Evolutionary conservation across 1,140 invertebrate species (phyloP).

Genomic region (Lerema accius): DNA sequence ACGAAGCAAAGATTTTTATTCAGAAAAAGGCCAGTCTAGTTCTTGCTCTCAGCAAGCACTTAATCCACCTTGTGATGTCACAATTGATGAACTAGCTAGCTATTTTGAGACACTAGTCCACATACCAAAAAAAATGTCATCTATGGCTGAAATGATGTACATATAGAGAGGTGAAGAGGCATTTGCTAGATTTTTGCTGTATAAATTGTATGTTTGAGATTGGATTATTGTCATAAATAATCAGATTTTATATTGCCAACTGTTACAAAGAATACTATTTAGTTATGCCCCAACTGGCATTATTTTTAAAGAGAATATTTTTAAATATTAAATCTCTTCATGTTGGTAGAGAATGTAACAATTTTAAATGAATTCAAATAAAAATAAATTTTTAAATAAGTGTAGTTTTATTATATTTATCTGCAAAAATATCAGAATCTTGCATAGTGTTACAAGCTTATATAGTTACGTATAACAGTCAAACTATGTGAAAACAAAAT

Average conservation of each 20-base stretch:
- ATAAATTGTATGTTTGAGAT: conserved; percentile 13
- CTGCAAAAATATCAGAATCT: too few species aligned
- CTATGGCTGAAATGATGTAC: conserved; percentile 98
- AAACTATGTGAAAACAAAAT: too few species aligned
- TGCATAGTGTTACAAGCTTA: too few species aligned
- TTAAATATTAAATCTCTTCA: neutral
- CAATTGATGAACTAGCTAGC: conserved; percentile 95
- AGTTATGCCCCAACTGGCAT: neutral
- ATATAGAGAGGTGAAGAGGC: conserved; percentile 84
- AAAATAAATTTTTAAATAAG: too few species aligned
- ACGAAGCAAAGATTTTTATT: conserved; percentile 41
- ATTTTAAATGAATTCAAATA: conserved; percentile 2
- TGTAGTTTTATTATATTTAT: too few species aligned
- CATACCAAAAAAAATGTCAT: conserved; percentile 98
- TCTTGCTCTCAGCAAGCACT: conserved; percentile 86
- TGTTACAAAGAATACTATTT: neutral
- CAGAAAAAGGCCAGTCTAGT: conserved; percentile 53
- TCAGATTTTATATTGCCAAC: conserved; percentile 6
- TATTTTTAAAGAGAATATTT: conserved; percentile 16
- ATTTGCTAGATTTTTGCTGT: conserved; percentile 6
- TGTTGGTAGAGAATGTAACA: conserved; percentile 1
- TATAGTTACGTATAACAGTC: too few species aligned
- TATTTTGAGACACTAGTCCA: conserved; percentile 96
- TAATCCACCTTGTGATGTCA: conserved; percentile 89
- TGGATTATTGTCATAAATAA: conserved; percentile 5